Evolutionary conservation across 2,797 vertebrate genomes (phyloP), one percentile per base, ranked within the genome.

Genomic region (Furcifer pardalis): DNA sequence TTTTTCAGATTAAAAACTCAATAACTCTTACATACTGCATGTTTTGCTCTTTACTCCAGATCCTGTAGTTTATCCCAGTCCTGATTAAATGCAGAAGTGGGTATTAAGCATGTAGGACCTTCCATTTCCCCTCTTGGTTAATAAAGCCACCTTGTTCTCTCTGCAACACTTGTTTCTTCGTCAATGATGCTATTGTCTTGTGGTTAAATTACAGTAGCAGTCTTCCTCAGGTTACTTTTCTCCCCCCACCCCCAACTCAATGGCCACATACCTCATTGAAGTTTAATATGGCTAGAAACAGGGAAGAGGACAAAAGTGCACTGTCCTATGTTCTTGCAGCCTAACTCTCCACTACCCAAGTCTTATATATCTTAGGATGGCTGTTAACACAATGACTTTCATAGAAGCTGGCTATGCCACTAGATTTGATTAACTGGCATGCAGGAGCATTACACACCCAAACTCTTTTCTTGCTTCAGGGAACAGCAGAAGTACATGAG

Each of bases 151-250:
- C 79, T 85, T 19, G 1, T 84, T 81, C 78, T 68, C 78, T 37
- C 86, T 42, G 23, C 72, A 46, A 69, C 40, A n/a, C 60, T 75
- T 62, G 84, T 89, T 91, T 91, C 86, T 92, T 83, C 81, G 30
- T 87, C 91, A 89, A 75, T 30, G 40, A 81, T 77, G 82, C 86
- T 66, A 92, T 89, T 88, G 83, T 92, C 86, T 79, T 74, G 78
- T 60, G 84, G 87, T 59, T 72, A 84, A 91, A 84, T 82, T 79
- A 59, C 87, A 7, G 30, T 76, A 88, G 56, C 23, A 77, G 42
- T 49, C 37, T 52, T 37, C 81, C 66, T 83, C 90, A 90, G 81
- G 71, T 88, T 90, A 88, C 59, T 35, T 60, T 27, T 81, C 83
- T 21, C 60, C 27, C 60, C 37, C 52, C 85, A 63, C 89, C 85